Base-by-base conservation (phyloP, 2,888 invertebrate genomes). In the Abrostola triplasia region DNA sequence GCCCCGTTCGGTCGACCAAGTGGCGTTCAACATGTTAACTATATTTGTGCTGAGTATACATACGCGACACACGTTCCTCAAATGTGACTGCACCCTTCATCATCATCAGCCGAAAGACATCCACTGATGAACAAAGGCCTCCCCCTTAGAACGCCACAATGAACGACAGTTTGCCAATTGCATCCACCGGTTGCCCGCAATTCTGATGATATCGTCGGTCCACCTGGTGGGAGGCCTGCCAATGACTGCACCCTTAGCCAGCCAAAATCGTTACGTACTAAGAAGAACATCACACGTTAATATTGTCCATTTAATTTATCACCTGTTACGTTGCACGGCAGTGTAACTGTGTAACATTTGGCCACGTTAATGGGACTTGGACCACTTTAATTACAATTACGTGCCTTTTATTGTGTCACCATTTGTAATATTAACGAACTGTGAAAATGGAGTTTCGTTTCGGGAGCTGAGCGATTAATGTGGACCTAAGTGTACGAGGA, bases 361-460 rank as follows among this genome's bases (percentile, higher is more conserved):
- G 64, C 56, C 68, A 65, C 72, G 74, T 76, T 83, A 84, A 83
- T 81, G 79, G 76, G 73, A 79, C 69, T 81, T 74, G 73, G 82
- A 70, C 79, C 81, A 83, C 82, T 87, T 85, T 84, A 87, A 87
- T 88, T 83, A 87, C 83, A 82, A 84, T 88, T 85, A 84, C 80
- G 79, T 64, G 73, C 83, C 80, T 81, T 84, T 79, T 70, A 71
- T 55, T 71, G 67, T 72, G 59, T 51, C 57, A 47, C 79, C 85
- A 85, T 88, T 87, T 82, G 84, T 80, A 77, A 81, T 74, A 76
- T 76, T 79, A 84, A 84, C 82, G 81, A 83, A 80, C 81, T 81
- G 76, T 79, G 83, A 79, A 82, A 84, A 86, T 84, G 81, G 72
- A 57, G 76, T 73, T 67, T 59, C 62, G 48, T 67, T 76, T 61